Base-by-base conservation (phyloP, 2,113 vertebrate genomes). In the Seriola rivoliana region DNA sequence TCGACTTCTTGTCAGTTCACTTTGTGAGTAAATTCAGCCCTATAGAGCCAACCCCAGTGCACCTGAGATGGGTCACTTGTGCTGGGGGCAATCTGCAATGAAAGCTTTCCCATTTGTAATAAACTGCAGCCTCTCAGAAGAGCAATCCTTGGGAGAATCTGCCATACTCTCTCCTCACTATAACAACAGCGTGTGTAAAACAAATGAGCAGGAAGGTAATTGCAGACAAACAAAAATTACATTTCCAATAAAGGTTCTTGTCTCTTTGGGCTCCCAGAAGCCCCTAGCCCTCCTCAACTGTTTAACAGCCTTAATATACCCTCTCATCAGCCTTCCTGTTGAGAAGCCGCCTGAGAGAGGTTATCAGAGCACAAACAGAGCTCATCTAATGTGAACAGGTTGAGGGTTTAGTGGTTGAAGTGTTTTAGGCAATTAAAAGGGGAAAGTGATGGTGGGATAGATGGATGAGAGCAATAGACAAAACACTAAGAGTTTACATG, bases 151-250 rank as follows among this genome's bases (percentile, higher is more conserved):
- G 85, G 21, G 93, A 94, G 92, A 78, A 81, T 92, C 81, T 73
- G 65, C 34, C 78, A 40, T 81, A 66, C 85, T 78, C 71, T 81
- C 70, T 81, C 75, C 74, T 81, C 78, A 40, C 93, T 81, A 89
- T 86, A 93, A 92, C 86, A 85, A 85, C 93, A 85, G 82, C 67
- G 70, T 92, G 82, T 83, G 88, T 94, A 92, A 92, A 96, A 94
- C 93, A 94, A 95, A 95, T 93, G 93, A 95, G 94, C 74, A 48
- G 90, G 92, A 88, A 91, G 94, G 93, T 95, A 95, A 95, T 95
- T 94, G 94, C 90, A 93, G 94, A 92, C 94, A 95, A 94, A 95
- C 95, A 95, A 95, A 95, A 95, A 95, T 94, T 95, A 94, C 93
- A 95, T 95, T 95, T 95, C 95, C 94, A 96, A 95, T 96, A 94